Base-by-base conservation (phyloP, 2,113 vertebrate species). In the Vireo altiloquus region DNA sequence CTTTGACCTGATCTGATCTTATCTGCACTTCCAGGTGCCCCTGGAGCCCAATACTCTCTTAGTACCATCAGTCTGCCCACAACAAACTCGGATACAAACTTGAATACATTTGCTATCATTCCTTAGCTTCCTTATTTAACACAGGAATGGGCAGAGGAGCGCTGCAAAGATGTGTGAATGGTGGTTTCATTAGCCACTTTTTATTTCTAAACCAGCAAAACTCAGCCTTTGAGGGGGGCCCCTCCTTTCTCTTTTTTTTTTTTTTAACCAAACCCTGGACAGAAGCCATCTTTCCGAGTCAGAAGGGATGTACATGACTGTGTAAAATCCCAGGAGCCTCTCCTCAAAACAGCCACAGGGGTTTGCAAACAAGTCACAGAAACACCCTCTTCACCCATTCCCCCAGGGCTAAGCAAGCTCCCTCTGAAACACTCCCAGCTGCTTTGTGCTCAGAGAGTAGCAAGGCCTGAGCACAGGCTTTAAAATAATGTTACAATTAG, bases 301-400 rank as follows among this genome's bases (percentile, higher is more conserved):
- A 87, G 87, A 82, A 91, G 53, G 68, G 56, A 78, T 77, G 70
- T 94, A 86, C 71, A 66, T 35, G 75, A 80, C 87, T 88, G 28
- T 16, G 1, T 74, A 91, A 94, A 94, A 90, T 93, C 82, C 79
- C 89, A 72, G 66, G 31, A 85, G 54, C 65, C 66, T 94, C 63
- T 80, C 84, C 90, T 86, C 60, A 66, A 44, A 95, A 92, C 40
- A 92, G 83, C 90, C 87, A 95, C 81, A 54, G 31, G 96, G 82
- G 69, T 89, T 92, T 92, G 80, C 92, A 93, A 93, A 90, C 83
- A 87, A 91, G 89, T 87, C 83, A 82, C 69, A 94, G 21, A 76
- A 94, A 91, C 74, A 95, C 37, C 49, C 87, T 78, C 81, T 84
- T 83, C 66, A 81, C 87, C 72, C 56, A 21, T 91, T 92, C 74